Conservation (phyloP, 2,113 vertebrate species). For the Sphyrna mokarran region DNA sequence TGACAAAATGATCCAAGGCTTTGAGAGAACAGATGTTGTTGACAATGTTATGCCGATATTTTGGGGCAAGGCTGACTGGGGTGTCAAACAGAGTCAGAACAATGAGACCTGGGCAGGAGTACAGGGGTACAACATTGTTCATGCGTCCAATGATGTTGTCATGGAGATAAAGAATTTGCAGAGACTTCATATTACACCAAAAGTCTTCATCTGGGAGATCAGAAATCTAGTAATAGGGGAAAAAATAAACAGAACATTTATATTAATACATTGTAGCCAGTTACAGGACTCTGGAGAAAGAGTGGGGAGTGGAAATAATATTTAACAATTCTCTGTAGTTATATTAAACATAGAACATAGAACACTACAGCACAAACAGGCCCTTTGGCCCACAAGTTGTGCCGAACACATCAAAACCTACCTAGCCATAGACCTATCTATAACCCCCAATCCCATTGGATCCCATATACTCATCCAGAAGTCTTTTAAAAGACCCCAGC, state of each 20-base stretch:
- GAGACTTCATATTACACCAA: conserved; percentile 51
- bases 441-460: too few species aligned
- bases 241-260: background rate
- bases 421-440: too few species aligned
- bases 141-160: conserved; percentile 52
- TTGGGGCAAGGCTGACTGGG: conserved; percentile 55
- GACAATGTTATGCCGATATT: conserved; percentile 54
- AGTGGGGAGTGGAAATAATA: too few species aligned
- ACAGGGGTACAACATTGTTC: conserved; percentile 49
- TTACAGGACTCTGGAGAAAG: background rate
- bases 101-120: conserved; percentile 49
- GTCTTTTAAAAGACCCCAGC: too few species aligned
- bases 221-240: conserved; percentile 47
- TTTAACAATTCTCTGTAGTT: background rate
- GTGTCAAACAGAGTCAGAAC: conserved; percentile 56
- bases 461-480: too few species aligned
- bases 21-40: conserved; percentile 56
- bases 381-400: too few species aligned
- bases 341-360: too few species aligned
- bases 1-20: conserved; percentile 51
- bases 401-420: too few species aligned
- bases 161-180: conserved; percentile 57
- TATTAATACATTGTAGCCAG: background rate
- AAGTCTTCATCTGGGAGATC: conserved; percentile 50
- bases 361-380: too few species aligned